Conservation (phyloP, 2,797 vertebrate species). For the Prunella strophiata region DNA sequence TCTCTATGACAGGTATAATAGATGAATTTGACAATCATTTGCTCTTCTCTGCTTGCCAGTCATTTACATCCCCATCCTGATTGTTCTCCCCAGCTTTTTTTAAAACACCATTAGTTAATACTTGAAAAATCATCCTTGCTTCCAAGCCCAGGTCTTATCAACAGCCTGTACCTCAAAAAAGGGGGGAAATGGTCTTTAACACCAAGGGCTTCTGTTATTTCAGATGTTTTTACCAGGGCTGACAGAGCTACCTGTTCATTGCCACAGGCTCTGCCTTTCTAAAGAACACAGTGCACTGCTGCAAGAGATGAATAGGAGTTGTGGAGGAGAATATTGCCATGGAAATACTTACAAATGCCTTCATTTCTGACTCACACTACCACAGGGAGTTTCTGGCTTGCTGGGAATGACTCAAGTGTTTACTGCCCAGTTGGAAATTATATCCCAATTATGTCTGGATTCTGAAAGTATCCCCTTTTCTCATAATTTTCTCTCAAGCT, state of each 20-base stretch:
- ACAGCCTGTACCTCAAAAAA: background rate
- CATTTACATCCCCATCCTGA: background rate
- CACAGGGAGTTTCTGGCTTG: conserved; percentile 40
- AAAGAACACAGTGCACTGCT: background rate
- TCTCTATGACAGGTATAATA: background rate
- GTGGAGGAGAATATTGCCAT: conserved; percentile 29
- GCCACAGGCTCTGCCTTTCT: background rate
- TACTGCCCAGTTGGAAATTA: conserved; percentile 1
- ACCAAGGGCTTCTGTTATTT: background rate
- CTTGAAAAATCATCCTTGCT: background rate
- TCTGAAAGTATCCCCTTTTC: background rate
- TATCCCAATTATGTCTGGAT: conserved; percentile 19
- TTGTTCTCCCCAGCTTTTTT: background rate
- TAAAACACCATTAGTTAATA: background rate
- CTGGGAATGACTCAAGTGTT: conserved; percentile 49
- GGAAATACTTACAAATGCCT: conserved; percentile 44
- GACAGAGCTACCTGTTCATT: background rate
- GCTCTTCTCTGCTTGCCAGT: background rate
- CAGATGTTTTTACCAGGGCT: background rate
- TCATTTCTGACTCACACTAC: conserved; percentile 44
- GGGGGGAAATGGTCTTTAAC: fast-evolving
- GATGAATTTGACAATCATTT: background rate
- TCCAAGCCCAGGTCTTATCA: background rate
- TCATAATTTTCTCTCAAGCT: background rate
- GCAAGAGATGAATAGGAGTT: background rate